Percentiles rank a stretch among this genome's conserved stretches.
phyloP scores from a whole-genome alignment of 2,797 vertebrate genomes.

The Anas bernieri region DNA sequence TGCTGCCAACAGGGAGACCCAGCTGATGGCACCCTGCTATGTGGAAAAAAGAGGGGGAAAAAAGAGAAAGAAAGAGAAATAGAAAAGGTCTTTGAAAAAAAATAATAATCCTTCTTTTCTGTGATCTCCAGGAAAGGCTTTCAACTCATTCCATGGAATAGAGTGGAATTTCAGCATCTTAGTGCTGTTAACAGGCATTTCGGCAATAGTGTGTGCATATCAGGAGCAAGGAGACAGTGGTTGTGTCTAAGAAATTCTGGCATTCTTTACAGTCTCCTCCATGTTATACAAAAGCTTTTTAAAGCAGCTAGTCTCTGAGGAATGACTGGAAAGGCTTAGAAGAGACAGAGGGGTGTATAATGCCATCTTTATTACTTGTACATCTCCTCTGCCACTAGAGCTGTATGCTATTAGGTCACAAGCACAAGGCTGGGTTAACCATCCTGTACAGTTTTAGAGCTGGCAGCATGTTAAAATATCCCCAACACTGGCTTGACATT shows the following conservation, averaged over 20 bases:
- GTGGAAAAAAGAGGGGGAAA: not conserved
- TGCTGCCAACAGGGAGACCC: constrained; percentile 31
- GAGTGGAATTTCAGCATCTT: not conserved
- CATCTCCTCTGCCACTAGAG: not conserved
- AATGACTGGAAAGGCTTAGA: not conserved
- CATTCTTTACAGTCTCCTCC: not conserved
- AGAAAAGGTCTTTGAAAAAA: not conserved
- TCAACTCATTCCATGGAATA: not conserved
- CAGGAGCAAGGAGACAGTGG: not conserved
- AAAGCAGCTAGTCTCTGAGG: not conserved
- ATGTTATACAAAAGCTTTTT: not conserved
- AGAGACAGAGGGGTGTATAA: not conserved
- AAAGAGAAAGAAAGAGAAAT: not conserved
- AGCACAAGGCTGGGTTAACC: not conserved
- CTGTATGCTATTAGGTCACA: not conserved
- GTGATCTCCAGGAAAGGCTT: constrained; percentile 11
- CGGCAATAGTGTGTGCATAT: not conserved
- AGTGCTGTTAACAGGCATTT: not conserved
- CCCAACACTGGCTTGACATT: not conserved
- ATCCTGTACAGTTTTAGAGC: not conserved
- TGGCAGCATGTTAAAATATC: constrained; percentile 6
- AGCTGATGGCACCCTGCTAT: constrained; percentile 20
- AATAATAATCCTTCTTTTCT: not conserved
- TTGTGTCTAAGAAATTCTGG: not conserved
- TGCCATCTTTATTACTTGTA: not conserved